A percentile compares a stretch with the other conserved stretches of the same genome.
phyloP scores from a whole-genome alignment of 30 jellyfish, hydroid and myxozoan species.

The Mastigias papua region DNA sequence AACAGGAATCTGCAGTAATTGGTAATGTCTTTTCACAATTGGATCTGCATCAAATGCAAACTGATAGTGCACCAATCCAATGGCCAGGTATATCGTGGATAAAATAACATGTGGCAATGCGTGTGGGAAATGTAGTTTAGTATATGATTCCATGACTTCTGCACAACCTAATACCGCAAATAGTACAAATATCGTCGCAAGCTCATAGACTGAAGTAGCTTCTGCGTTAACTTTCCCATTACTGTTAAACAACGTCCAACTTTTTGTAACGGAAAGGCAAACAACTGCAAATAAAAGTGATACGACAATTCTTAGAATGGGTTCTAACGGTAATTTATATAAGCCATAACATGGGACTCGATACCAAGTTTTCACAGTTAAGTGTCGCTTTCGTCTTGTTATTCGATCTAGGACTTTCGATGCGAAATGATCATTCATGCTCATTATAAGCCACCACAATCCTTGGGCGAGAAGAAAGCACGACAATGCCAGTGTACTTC shows the following conservation, averaged over 20 bases:
- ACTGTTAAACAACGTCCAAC: conserved; percentile 40
- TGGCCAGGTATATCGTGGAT: conserved; percentile 15
- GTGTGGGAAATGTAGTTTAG: conserved; percentile 35
- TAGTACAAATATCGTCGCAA: conserved; percentile 45
- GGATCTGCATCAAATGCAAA: not conserved
- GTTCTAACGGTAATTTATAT: conserved; percentile 49
- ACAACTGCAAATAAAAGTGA: conserved; percentile 34
- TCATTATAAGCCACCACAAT: conserved; percentile 71
- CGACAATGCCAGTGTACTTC: conserved; percentile 26
- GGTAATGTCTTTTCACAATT: not conserved
- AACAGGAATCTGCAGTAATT: conserved; percentile 7
- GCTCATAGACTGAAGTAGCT: conserved; percentile 6
- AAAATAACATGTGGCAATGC: conserved; percentile 28
- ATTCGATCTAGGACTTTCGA: conserved; percentile 69
- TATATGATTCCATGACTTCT: conserved; percentile 42
- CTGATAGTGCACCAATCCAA: conserved; percentile 28
- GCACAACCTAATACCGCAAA: conserved; percentile 46
- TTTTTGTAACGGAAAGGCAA: conserved; percentile 10
- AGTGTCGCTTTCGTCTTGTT: conserved; percentile 53
- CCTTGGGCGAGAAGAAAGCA: conserved; percentile 21
- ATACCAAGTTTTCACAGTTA: conserved; percentile 55
- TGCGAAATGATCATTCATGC: conserved; percentile 23
- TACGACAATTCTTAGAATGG: conserved; percentile 19
- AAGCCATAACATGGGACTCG: conserved; percentile 10
- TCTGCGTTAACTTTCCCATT: conserved; percentile 25